phyloP scores from a whole-genome alignment of 2,113 vertebrate genomes.

The Aptenodytes patagonicus region DNA sequence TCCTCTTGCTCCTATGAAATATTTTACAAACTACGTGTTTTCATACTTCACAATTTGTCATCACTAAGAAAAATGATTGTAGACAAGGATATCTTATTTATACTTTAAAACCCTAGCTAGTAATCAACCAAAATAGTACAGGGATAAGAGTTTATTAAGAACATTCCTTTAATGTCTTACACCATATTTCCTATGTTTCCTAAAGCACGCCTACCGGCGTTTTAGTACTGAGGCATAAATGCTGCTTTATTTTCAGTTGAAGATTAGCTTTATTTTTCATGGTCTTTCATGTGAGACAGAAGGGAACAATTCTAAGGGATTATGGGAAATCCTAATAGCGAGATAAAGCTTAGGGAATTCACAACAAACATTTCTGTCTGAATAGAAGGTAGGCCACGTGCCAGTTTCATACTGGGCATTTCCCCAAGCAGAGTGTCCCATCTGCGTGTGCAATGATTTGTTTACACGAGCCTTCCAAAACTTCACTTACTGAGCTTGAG shows the following conservation, averaged over 20 bases:
- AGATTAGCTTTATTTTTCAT: slow-evolving; percentile 43
- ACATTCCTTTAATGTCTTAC: not conserved
- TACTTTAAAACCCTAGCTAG: not conserved
- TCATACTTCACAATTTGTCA: not conserved
- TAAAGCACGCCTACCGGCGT: not conserved
- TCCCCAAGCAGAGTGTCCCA: slow-evolving; percentile 7
- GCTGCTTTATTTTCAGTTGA: slow-evolving; percentile 25
- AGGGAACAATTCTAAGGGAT: slow-evolving; percentile 30
- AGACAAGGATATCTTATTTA: not conserved
- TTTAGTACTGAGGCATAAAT: not conserved
- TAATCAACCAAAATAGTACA: not conserved
- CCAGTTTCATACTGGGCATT: slow-evolving; percentile 33
- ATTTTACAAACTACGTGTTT: not conserved
- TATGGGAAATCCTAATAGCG: slow-evolving; percentile 30
- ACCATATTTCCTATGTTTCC: not conserved
- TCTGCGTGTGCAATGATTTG: not conserved
- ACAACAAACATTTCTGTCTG: slow-evolving; percentile 29
- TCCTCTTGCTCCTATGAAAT: not conserved
- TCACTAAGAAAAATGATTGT: not conserved
- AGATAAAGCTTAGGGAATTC: slow-evolving; percentile 49
- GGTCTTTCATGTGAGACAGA: not conserved
- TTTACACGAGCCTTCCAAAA: not conserved
- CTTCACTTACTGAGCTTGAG: not conserved
- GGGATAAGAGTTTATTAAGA: not conserved
- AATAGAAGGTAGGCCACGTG: not conserved